Percentiles rank a stretch among this genome's conserved stretches.
These are phyloP conservation scores for Tamias sibiricus DNA, from an alignment of 2,113 vertebrate species.

Conservation along the genomic window DNA sequence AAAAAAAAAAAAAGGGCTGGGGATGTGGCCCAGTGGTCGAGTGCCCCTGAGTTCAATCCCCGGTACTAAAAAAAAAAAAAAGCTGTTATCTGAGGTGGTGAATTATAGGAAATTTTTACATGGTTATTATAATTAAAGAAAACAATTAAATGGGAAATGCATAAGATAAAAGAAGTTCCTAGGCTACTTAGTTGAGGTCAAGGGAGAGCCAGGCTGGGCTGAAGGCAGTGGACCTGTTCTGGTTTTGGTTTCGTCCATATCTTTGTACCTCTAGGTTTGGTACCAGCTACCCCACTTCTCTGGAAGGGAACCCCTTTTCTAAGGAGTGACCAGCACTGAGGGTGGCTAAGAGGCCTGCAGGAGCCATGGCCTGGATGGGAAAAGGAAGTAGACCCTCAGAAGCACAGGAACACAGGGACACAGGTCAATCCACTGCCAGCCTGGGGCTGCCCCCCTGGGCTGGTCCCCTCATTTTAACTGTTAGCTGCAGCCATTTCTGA, in stretches of 20 bases:
- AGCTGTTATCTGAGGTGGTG: neutral
- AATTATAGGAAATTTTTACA: neutral
- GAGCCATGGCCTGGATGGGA: neutral
- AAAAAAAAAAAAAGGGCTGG: too few relatives aligned
- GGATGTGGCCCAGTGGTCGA: too few relatives aligned
- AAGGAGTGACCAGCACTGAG: neutral
- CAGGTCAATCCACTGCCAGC: rapidly evolving
- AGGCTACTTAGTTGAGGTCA: neutral
- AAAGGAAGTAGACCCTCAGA: neutral
- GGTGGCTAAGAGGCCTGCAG: neutral
- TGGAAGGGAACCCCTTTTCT: neutral
- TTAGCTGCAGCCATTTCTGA: rapidly evolving
- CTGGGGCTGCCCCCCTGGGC: neutral
- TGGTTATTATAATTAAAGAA: neutral
- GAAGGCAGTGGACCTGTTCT: neutral
- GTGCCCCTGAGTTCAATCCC: too few relatives aligned
- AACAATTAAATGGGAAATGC: neutral
- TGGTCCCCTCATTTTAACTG: neutral
- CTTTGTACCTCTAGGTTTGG: neutral
- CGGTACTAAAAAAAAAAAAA: too few relatives aligned
- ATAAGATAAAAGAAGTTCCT: neutral
- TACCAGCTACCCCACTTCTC: neutral
- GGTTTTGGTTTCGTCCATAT: neutral
- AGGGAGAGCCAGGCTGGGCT: neutral
- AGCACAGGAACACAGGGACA: too few relatives aligned